Base-by-base conservation (phyloP, 2,888 invertebrate genomes). In the Brachyptera risi region DNA sequence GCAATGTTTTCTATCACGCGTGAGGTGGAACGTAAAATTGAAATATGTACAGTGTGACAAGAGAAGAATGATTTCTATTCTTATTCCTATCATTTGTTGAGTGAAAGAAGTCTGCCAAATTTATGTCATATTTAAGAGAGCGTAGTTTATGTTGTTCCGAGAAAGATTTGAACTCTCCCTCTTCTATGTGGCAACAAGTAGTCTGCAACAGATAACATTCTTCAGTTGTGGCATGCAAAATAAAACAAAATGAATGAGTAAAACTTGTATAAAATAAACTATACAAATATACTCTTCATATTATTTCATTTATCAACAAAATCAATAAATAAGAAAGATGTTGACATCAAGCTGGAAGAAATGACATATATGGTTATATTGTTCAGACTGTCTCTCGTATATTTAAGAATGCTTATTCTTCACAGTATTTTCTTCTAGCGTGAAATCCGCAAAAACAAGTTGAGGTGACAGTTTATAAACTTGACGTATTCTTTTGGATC, bases 191-290 rank as follows among this genome's bases (percentile, higher is more conserved):
- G 56, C 60, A 60, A 56, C 60, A 60, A 60, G 56, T 56, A 56
- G 60, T 60, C 60, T 37, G 56, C 49, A 60, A 56, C 60, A 60
- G 60, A 60, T 60, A 56, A 56, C 24, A 56, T 49, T 56, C 37
- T 60, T 60, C 60, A 56, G 56, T 15, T 26, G 60, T 56, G 31
- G 31, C 7, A 31, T 31, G 31, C 5, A 31, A 31, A 31, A 31
- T 31, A 31, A 11, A 5, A 11, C 31, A 31, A 11, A 5, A 11
- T 11, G 7, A 11, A 11, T 7, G 31, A 7, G 31, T 7, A 31
- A 31, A 31, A 31, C 31, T 5, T 31, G 31, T 7, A 11, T 31
- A 5, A 31, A 5, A 31, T 11, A 31, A 31, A 31, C 5, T 31
- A 31, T 7, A 31, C 5, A 5, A 5, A 31, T n/a, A 7, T 31